These are phyloP conservation scores for Lordiphosa collinella DNA, from an alignment of 1,140 invertebrate species.

Conservation along the genomic window DNA sequence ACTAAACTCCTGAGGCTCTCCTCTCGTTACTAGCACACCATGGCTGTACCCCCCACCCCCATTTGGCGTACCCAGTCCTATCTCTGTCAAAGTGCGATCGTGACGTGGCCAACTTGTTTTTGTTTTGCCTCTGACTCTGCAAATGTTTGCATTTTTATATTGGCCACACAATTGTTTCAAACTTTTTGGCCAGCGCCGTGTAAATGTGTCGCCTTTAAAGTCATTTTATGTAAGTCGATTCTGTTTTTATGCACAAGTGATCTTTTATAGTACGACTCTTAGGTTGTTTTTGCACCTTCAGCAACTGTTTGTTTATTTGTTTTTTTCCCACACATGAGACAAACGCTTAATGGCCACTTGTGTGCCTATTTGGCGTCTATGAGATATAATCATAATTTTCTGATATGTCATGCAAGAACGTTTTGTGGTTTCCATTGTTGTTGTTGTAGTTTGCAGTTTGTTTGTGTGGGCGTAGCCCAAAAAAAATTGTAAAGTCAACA, in stretches of 20 bases:
- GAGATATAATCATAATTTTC: conserved; percentile 71
- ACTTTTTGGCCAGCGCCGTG: conserved; percentile 54
- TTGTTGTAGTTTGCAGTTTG: conserved; percentile 17
- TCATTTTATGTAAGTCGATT: conserved; percentile 76
- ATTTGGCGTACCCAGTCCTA: conserved; percentile 11
- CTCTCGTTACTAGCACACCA: neutral
- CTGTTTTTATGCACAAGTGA: conserved; percentile 58
- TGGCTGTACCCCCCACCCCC: neutral
- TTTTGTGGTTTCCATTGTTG: conserved; percentile 14
- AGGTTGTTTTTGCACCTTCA: conserved; percentile 8
- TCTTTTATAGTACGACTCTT: conserved; percentile 41
- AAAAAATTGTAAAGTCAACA: conserved; percentile 27
- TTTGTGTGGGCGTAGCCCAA: conserved; percentile 50
- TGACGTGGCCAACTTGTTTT: conserved; percentile 72
- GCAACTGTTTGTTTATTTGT: conserved; percentile 21
- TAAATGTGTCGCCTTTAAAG: conserved; percentile 77
- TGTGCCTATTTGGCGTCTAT: conserved; percentile 50
- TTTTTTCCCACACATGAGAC: conserved; percentile 32
- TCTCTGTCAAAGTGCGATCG: conserved; percentile 72
- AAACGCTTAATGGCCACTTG: conserved; percentile 48
- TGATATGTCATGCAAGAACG: conserved; percentile 66
- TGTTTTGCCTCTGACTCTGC: conserved; percentile 18
- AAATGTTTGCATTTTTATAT: conserved; percentile 53
- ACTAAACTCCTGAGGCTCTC: conserved; percentile 42
- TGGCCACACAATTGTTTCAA: conserved; percentile 63